These are phyloP conservation scores for Aegithalos caudatus DNA, from an alignment of 2,113 vertebrate species.

Conservation along the genomic window DNA sequence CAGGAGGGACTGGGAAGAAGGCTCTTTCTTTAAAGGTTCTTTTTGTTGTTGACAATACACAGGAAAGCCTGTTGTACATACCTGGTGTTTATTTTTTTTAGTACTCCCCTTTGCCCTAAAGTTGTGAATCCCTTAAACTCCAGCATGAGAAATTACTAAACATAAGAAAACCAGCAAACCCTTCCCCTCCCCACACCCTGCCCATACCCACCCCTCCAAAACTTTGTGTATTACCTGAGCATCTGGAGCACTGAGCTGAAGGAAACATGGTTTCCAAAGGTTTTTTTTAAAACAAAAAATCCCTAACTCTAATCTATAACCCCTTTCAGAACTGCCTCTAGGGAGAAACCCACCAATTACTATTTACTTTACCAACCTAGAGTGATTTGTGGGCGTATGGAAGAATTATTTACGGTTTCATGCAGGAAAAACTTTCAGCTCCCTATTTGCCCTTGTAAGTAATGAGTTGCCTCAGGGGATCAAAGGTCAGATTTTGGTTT, in stretches of 20 bases:
- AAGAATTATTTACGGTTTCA: conserved; percentile 63
- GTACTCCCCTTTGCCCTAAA: background rate
- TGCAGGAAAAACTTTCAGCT: conserved; percentile 46
- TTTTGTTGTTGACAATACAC: background rate
- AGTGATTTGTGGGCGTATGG: conserved; percentile 66
- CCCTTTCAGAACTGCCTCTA: conserved; percentile 53
- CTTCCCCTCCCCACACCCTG: background rate
- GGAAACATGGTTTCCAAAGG: conserved; percentile 10
- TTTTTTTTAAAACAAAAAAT: conserved; percentile 16
- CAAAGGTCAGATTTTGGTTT: conserved; percentile 58
- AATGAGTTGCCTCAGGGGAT: conserved; percentile 59
- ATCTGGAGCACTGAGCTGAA: conserved; percentile 47
- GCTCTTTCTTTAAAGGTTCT: background rate
- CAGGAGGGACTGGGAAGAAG: background rate
- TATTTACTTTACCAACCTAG: conserved; percentile 62
- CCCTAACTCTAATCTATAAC: conserved; percentile 38
- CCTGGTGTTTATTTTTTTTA: background rate
- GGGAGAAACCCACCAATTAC: conserved; percentile 65
- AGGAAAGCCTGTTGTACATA: background rate
- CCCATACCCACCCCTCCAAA: background rate
- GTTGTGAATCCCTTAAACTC: background rate
- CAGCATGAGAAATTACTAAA: background rate
- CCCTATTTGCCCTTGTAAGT: conserved; percentile 53
- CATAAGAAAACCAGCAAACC: background rate
- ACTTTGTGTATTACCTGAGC: background rate